Base-by-base conservation (phyloP, 2,888 invertebrate genomes). In the Polydrusus tereticollis region DNA sequence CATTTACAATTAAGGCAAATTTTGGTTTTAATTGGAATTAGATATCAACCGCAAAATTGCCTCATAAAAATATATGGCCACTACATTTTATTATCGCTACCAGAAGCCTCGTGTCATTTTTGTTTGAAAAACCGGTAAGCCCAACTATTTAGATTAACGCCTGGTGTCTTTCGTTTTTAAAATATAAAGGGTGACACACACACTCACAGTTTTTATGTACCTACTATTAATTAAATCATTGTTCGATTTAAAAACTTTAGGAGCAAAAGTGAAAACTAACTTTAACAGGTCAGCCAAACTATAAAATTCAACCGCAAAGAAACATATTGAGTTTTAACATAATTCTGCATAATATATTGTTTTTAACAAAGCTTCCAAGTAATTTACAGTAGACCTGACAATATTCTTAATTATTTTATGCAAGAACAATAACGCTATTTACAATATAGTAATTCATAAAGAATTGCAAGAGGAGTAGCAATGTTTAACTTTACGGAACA, bases 271-370 rank as follows among this genome's bases (percentile, higher is more conserved):
- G n/a, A n/a, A n/a, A n/a, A n/a, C n/a, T n/a, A 3, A 36, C 36
- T n/a, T 36, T 12, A 12, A 36, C n/a, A 29, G 7, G 29, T 29
- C 8, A n/a, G 36, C 36, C 7, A 7, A 36, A 41, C 41, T 16
- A 4, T n/a, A 45, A 52, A 23, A 55, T 29, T 26, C 50, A 7
- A 50, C 23, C 16, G 29, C 16, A n/a, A 10, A 55, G 1, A 14
- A 20, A 38, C 10, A 21, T 36, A 59, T 2, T 21, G 33, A 12
- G 29, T 20, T 18, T 20, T 33, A 21, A 47, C 63, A 63, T 63
- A 63, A 45, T 63, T 63, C 63, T 33, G 23, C 8, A n/a, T 50
- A 63, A 29, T 23, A 21, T 33, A 29, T 63, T 50, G 63, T 20
- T 33, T 26, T 26, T 29, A 62, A 26, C 16, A n/a, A 36, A 20